phyloP scores from a whole-genome alignment of 1,140 invertebrate genomes.

The Euwallacea fornicatus region DNA sequence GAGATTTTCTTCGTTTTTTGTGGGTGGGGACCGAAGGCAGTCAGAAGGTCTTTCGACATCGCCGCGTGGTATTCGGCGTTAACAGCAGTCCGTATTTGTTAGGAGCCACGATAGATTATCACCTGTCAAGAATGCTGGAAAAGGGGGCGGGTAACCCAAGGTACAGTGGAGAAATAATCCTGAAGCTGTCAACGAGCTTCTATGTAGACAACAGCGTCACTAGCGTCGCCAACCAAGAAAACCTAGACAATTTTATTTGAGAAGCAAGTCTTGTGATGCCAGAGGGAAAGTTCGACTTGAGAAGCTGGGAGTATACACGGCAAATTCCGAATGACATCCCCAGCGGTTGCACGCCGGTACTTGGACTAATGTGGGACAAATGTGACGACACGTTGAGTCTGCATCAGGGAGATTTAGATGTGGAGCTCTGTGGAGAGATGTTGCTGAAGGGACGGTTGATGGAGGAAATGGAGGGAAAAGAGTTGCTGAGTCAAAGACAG shows the following conservation, averaged over 20 bases:
- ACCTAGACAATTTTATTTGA: slow-evolving; percentile 19
- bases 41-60: slow-evolving; percentile 32
- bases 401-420: no score
- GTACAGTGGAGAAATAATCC: slow-evolving; percentile 9
- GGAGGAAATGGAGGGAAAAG: no score
- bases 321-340: not conserved
- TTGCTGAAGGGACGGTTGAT: no score
- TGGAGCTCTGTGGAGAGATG: no score
- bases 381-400: no score
- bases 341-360: not conserved
- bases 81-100: slow-evolving; percentile 50
- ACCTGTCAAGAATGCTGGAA: not conserved
- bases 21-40: slow-evolving; percentile 41
- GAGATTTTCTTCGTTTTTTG: slow-evolving; percentile 50
- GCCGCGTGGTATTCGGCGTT: slow-evolving; percentile 47
- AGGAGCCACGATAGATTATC: slow-evolving; percentile 42
- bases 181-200: slow-evolving; percentile 25
- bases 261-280: slow-evolving; percentile 24
- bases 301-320: slow-evolving; percentile 28
- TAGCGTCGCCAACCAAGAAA: slow-evolving; percentile 16
- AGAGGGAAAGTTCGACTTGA: slow-evolving; percentile 27
- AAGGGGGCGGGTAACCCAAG: not conserved
- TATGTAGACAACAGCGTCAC: slow-evolving; percentile 39
- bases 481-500: no score
- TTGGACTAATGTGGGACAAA: slow-evolving; percentile 27